phyloP scores from a whole-genome alignment of 1,140 invertebrate genomes.

The Aphaenogaster floridana region DNA sequence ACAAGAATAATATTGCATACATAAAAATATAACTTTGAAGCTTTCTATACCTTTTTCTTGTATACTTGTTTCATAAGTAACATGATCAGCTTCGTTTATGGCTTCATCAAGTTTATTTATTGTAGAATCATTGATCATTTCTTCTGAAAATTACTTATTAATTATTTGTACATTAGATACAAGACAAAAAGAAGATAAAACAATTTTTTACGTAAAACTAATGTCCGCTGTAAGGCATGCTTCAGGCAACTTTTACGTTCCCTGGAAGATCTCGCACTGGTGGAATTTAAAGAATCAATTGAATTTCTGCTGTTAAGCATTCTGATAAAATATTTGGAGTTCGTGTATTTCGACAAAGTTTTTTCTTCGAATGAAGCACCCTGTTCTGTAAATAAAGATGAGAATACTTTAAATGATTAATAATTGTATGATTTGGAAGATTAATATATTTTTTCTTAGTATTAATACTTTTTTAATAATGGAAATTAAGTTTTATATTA shows the following conservation, averaged over 20 bases:
- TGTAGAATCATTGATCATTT: constrained; percentile 49
- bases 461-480: too few species aligned
- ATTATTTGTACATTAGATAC: background rate
- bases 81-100: constrained; percentile 72
- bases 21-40: background rate
- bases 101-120: constrained; percentile 70
- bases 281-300: constrained; percentile 39
- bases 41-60: constrained; percentile 76
- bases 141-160: constrained; percentile 69
- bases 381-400: background rate
- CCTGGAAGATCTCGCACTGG: constrained; percentile 58
- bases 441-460: too few species aligned
- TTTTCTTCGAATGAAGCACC: background rate
- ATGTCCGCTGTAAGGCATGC: constrained; percentile 51
- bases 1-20: background rate
- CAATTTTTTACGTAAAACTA: constrained; percentile 70
- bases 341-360: background rate
- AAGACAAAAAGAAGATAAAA: constrained; percentile 1
- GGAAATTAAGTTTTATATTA: too few species aligned
- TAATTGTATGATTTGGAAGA: too few species aligned
- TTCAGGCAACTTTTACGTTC: constrained; percentile 71
- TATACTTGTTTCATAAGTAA: constrained; percentile 73
- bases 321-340: background rate
- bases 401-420: background rate
- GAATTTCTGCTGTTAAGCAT: constrained; percentile 11